Percentiles rank a stretch among this genome's conserved stretches.
phyloP scores from a whole-genome alignment of 2,888 invertebrate genomes.

The Linyphia triangularis region DNA sequence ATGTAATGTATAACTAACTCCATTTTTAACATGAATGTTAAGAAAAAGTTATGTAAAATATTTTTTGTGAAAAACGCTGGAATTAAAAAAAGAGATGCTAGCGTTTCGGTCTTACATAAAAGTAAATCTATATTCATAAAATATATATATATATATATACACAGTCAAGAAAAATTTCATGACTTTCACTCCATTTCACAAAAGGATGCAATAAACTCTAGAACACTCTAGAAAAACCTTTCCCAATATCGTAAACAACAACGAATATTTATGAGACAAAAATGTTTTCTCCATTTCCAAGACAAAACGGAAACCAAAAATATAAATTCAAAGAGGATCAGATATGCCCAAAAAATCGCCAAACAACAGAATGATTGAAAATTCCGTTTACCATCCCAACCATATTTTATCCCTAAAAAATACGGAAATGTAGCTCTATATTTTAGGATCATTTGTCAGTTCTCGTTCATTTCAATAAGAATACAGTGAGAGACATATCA shows the following conservation, averaged over 20 bases:
- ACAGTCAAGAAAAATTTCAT: background rate
- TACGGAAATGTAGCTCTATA: slow-evolving; percentile 49
- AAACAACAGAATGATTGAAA: slow-evolving; percentile 67
- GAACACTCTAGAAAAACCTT: slow-evolving; percentile 29
- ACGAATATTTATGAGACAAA: slow-evolving; percentile 44
- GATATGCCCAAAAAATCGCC: slow-evolving; percentile 41
- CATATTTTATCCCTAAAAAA: slow-evolving; percentile 19
- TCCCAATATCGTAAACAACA: slow-evolving; percentile 30
- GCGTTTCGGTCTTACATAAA: background rate
- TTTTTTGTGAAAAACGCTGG: no score
- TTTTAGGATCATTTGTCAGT: slow-evolving; percentile 67
- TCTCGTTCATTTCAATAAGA: slow-evolving; percentile 58
- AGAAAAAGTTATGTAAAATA: no score
- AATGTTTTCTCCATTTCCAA: background rate
- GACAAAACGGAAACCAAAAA: slow-evolving; percentile 14
- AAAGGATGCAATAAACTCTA: slow-evolving; percentile 47
- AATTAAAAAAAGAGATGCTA: background rate
- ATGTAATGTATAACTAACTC: no score
- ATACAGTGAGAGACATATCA: slow-evolving; percentile 6
- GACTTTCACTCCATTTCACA: slow-evolving; percentile 43
- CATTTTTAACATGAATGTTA: no score
- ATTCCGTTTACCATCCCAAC: slow-evolving; percentile 61
- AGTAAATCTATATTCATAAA: slow-evolving; percentile 16
- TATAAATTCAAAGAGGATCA: slow-evolving; percentile 52
- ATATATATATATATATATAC: background rate